These are phyloP conservation scores for Austrolebias charrua DNA, from an alignment of 2,797 vertebrate genomes.

Conservation along the genomic window DNA sequence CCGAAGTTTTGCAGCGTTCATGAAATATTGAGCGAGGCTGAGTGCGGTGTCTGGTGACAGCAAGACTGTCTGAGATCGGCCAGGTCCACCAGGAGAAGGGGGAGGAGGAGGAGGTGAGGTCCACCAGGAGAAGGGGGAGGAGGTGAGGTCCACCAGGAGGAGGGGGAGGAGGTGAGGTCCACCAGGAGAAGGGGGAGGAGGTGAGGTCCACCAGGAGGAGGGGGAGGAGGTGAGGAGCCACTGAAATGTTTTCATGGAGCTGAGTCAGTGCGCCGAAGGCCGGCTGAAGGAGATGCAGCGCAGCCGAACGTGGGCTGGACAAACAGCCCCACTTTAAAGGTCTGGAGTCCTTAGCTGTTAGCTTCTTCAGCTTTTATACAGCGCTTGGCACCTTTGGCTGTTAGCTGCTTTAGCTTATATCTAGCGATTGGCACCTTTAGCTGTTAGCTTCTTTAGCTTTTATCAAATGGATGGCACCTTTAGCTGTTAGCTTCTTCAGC, in stretches of 20 bases:
- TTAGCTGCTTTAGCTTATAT: too few relatives aligned
- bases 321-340: conserved; percentile 21
- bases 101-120: conserved; percentile 9
- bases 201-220: not conserved
- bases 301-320: not conserved
- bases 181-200: not conserved
- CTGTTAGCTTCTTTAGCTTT: too few relatives aligned
- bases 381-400: too few relatives aligned
- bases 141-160: too few relatives aligned
- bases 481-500: too few relatives aligned
- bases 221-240: not conserved
- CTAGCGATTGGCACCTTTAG: too few relatives aligned
- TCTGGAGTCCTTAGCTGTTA: too few relatives aligned
- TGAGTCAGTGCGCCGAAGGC: conserved; percentile 7
- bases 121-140: too few relatives aligned
- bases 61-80: conserved; percentile 53
- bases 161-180: conserved; percentile 22
- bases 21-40: conserved; percentile 70
- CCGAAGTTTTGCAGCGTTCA: conserved; percentile 47
- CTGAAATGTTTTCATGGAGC: conserved; percentile 4
- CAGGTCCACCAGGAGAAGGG: conserved; percentile 15
- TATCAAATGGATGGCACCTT: too few relatives aligned
- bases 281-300: not conserved
- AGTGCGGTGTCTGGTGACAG: conserved; percentile 69
- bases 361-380: too few relatives aligned